phyloP scores from a whole-genome alignment of 2,113 vertebrate species.

The Phaetusa simplex region DNA sequence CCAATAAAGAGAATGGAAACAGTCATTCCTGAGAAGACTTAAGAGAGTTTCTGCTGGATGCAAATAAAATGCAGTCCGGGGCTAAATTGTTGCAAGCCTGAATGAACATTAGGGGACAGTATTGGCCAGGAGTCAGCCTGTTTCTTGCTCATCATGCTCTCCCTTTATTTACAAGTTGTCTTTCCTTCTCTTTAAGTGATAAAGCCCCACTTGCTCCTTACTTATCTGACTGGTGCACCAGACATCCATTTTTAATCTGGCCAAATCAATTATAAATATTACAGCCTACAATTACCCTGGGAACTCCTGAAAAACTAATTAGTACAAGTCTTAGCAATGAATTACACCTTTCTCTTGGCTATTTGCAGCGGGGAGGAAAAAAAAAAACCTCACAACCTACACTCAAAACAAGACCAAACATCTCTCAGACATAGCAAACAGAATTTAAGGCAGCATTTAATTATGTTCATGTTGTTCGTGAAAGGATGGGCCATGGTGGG shows the following conservation, averaged over 20 bases:
- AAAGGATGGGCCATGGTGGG: not conserved
- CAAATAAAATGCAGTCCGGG: not conserved
- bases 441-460: not conserved
- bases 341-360: slow-evolving; percentile 59
- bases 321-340: not conserved
- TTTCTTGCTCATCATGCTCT: not conserved
- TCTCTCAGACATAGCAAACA: not conserved
- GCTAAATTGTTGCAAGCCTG: slow-evolving; percentile 30
- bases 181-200: not conserved
- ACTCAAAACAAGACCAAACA: not conserved
- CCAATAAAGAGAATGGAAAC: not conserved
- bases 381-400: not conserved
- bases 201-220: not conserved
- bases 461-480: not conserved
- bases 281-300: slow-evolving; percentile 56
- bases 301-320: slow-evolving; percentile 65
- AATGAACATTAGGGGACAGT: slow-evolving; percentile 56
- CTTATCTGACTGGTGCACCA: slow-evolving; percentile 34
- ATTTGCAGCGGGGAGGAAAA: not conserved
- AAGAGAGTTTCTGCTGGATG: not conserved
- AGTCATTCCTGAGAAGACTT: not conserved
- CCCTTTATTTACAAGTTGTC: not conserved
- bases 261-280: slow-evolving; percentile 67
- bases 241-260: slow-evolving; percentile 64
- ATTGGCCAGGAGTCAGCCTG: slow-evolving; percentile 18